phyloP scores from a whole-genome alignment of 2,888 invertebrate genomes.

The Iselma pallidipennis region DNA sequence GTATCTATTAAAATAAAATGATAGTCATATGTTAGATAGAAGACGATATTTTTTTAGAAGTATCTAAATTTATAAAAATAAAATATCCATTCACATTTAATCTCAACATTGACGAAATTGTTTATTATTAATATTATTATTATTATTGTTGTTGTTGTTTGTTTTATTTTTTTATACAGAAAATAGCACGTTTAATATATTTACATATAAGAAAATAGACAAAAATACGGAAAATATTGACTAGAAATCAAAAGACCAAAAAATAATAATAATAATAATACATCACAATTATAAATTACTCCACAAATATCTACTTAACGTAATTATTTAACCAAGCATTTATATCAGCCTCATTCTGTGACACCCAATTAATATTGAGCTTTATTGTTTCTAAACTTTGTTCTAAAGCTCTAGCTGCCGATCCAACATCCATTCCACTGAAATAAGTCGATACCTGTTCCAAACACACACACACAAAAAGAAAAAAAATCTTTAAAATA shows the following conservation, averaged over 20 bases:
- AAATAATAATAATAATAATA: slow-evolving; percentile 23
- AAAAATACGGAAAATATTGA: slow-evolving; percentile 31
- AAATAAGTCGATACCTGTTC: slow-evolving; percentile 55
- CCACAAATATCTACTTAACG: slow-evolving; percentile 39
- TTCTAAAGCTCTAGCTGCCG: slow-evolving; percentile 62
- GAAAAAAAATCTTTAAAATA: slow-evolving; percentile 12
- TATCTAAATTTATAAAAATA: slow-evolving; percentile 36
- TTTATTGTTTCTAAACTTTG: slow-evolving; percentile 80
- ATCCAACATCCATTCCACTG: slow-evolving; percentile 55
- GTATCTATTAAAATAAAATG: slow-evolving; percentile 23
- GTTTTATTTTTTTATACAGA: slow-evolving; percentile 27
- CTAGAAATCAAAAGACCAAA: slow-evolving; percentile 26
- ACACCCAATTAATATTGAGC: slow-evolving; percentile 81
- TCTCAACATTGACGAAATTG: slow-evolving; percentile 33
- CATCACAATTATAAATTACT: slow-evolving; percentile 28
- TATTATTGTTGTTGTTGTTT: not conserved
- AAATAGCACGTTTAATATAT: slow-evolving; percentile 38
- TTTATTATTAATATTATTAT: not conserved
- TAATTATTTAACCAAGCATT: slow-evolving; percentile 53
- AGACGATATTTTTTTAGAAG: slow-evolving; percentile 28
- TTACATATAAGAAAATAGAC: slow-evolving; percentile 41
- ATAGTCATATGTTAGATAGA: slow-evolving; percentile 28
- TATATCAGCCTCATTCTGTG: slow-evolving; percentile 61
- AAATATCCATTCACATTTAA: slow-evolving; percentile 36
- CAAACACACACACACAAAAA: slow-evolving; percentile 18